Base-by-base conservation (phyloP, 2,113 vertebrate species). In the Amblyopsis rosae region DNA sequence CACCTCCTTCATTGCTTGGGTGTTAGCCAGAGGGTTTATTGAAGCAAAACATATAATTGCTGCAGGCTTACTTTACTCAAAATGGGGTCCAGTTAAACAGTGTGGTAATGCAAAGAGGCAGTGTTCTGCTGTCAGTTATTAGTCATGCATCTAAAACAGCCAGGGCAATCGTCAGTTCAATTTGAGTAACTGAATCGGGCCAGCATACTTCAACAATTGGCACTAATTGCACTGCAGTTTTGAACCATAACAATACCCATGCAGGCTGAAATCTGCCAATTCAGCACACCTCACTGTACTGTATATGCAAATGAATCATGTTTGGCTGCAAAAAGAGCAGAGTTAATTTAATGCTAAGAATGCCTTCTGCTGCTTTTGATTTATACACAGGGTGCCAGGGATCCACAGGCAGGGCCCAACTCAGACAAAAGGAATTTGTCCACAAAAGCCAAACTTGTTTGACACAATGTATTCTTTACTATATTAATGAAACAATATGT, bases 211-310 rank as follows among this genome's bases (percentile, higher is more conserved):
- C 82, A 89, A 90, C 87, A 87, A 84, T 82, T 35, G 80, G 32
- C 72, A 80, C 71, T 87, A 90, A 90, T 82, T 89, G 75, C 79
- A 80, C 87, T 86, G 80, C 73, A 76, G 79, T 74, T 76, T 61
- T 72, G 72, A 74, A 79, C 82, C 75, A 67, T 83, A 80, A 80
- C 75, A 73, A 81, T 81, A 82, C 77, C 83, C 62, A 55, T 26
- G 26, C 26, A 26, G 75, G 53, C 62, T 80, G 70, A 81, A 73
- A 82, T 70, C 32, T 64, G 62, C 74, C 65, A 79, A 67, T 65
- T 69, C 67, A 41, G 72, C 33, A 41, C 45, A 61, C 72, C 73
- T 89, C 86, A 90, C 88, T 87, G 55, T 67, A 90, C 88, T 88
- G 55, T 67, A 72, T 51, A 80, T 80, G 85, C 81, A 88, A 83